Conservation (phyloP, 2,113 vertebrate species). For the Psittacula cyanocephala region DNA sequence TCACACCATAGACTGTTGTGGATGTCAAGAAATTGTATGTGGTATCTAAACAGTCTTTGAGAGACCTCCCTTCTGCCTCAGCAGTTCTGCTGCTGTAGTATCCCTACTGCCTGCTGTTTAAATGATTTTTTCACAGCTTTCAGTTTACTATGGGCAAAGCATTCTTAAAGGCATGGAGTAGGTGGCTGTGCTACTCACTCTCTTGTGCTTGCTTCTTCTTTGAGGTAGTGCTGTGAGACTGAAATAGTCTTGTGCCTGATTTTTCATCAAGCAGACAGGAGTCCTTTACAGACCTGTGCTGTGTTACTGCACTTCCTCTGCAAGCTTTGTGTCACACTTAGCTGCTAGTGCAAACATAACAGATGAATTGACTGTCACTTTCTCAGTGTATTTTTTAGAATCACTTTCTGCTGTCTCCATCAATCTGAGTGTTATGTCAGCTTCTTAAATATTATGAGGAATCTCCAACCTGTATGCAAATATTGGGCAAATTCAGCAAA, state of each 20-base stretch:
- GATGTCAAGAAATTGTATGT: background rate
- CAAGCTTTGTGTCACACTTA: background rate
- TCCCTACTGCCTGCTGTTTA: background rate
- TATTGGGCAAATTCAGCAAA: background rate
- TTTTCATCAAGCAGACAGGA: background rate
- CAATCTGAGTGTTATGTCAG: background rate
- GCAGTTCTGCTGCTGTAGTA: background rate
- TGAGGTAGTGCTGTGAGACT: background rate
- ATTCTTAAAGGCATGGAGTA: background rate
- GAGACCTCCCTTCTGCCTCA: background rate
- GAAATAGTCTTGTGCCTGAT: background rate
- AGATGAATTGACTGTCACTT: slow-evolving; percentile 21
- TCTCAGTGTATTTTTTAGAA: slow-evolving; percentile 5
- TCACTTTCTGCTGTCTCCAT: background rate
- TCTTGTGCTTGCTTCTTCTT: background rate
- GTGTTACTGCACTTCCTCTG: background rate
- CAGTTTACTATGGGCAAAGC: background rate
- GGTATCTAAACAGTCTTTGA: background rate
- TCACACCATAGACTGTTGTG: background rate
- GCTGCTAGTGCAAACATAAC: background rate
- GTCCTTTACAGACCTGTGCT: background rate
- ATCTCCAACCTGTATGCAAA: background rate
- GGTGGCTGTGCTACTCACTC: background rate
- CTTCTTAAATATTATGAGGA: background rate
- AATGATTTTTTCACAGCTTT: background rate